A percentile compares a stretch with the other conserved stretches of the same genome.
phyloP scores from a whole-genome alignment of 2,888 invertebrate genomes.

The Esperia sulphurella region DNA sequence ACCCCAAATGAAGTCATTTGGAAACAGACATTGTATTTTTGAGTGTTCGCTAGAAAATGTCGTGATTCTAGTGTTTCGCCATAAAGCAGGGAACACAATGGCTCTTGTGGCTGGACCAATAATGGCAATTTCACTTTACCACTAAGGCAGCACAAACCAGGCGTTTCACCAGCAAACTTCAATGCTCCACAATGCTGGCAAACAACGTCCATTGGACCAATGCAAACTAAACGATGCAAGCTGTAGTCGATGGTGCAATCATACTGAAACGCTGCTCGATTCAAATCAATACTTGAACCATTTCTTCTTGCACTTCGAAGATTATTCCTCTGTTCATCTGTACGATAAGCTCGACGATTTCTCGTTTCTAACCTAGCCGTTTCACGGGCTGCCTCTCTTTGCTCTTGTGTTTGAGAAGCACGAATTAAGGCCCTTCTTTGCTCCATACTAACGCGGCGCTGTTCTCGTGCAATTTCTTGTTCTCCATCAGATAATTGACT shows the following conservation, averaged over 20 bases:
- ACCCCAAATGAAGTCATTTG: conserved; percentile 36
- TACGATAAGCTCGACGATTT: conserved; percentile 10
- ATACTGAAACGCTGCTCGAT: conserved; percentile 2
- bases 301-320: conserved; percentile 9
- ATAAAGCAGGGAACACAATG: conserved; percentile 13
- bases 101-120: conserved; percentile 17
- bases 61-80: conserved; percentile 13
- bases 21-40: conserved; percentile 32
- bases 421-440: conserved; percentile 6
- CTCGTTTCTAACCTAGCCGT: conserved; percentile 9
- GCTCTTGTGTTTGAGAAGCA: conserved; percentile 14
- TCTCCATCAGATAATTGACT: conserved; percentile 9
- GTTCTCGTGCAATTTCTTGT: conserved; percentile 1
- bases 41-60: conserved; percentile 28
- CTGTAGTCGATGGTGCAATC: conserved; percentile 2
- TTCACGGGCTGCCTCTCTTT: conserved; percentile 14
- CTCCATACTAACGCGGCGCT: conserved; percentile 2
- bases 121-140: conserved; percentile 28
- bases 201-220: conserved; percentile 19
- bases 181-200: conserved; percentile 28
- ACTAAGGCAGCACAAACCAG: conserved; percentile 29
- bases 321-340: conserved; percentile 6
- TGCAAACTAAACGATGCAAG: conserved; percentile 1
- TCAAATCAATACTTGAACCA: conserved; percentile 7
- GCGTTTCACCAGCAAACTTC: conserved; percentile 28